Evolutionary conservation across 2,888 invertebrate species (phyloP), one percentile per base, ranked within the genome.

Genomic region (Synergus laeviventris): DNA sequence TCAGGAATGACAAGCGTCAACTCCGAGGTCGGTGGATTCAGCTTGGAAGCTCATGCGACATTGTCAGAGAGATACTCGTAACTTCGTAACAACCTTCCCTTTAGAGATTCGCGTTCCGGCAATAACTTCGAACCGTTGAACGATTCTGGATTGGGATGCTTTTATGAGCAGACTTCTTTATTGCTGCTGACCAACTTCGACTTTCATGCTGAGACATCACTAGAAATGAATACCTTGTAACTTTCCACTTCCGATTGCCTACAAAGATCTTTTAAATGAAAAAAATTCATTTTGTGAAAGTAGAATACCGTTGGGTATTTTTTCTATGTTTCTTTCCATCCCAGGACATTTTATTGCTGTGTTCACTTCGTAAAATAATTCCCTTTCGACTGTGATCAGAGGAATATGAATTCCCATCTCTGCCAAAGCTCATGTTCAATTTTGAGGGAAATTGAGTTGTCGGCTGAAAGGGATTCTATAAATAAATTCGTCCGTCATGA

Each of bases 181-280:
- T 70, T 70, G 31, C 45, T 45, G 31, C 49, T 70, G 49, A 31
- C 49, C 16, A 64, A 62, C 36, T 5, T 61, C 31, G 31, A 62
- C 38, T 39, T 38, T 62, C 42, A 12, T 64, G 42, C 42, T 64
- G 64, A 64, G 64, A 42, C 64, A 42, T 42, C 64, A 42, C 38
- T 18, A 18, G 1, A 4, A 21, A 42, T 11, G 18, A 64, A 18
- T 39, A 39, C 18, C 39, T 9, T 39, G 42, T 64, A 61, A 61
- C 31, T 62, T 18, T 38, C 62, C 62, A 36, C 38, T 38, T 36
- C 36, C n/a, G 38, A 31, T 61, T n/a, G 7, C 12, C n/a, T n/a
- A 36, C 31, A 24, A n/a, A 61, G 38, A 38, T 38, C n/a, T 61
- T 16, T 39, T 39, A 39, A 59, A 8, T 21, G 18, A 21, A 59